These are phyloP conservation scores for Antigone vipio DNA, from an alignment of 2,113 vertebrate species.

Conservation along the genomic window DNA sequence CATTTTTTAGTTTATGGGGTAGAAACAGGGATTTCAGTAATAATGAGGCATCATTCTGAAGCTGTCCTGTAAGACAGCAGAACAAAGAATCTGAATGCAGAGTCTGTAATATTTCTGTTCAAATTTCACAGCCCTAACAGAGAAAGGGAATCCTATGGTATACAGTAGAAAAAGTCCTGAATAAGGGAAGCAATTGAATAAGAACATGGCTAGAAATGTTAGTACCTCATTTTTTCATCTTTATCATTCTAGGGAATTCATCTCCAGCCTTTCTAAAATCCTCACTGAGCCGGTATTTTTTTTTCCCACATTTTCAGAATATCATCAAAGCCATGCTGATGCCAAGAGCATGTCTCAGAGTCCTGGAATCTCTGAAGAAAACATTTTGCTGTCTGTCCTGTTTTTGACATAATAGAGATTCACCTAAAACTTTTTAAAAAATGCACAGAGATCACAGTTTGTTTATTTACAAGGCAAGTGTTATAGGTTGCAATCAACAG, in stretches of 20 bases:
- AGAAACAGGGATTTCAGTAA: background rate
- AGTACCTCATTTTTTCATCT: background rate
- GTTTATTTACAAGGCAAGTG: background rate
- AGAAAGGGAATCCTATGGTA: background rate
- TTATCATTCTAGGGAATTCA: background rate
- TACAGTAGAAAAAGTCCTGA: background rate
- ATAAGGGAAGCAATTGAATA: background rate
- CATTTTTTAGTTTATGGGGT: background rate
- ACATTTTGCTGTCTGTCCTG: background rate
- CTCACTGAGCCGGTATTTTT: background rate
- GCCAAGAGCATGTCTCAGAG: background rate
- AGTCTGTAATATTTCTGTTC: background rate
- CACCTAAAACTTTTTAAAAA: background rate
- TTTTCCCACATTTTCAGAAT: background rate
- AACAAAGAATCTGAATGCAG: background rate
- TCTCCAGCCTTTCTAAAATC: background rate
- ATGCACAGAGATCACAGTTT: background rate
- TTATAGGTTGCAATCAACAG: background rate
- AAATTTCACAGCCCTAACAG: background rate
- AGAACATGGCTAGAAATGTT: background rate
- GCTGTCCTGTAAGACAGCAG: background rate
- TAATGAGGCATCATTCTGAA: background rate
- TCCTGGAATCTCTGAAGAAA: background rate
- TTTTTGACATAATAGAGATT: background rate
- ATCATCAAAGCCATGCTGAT: background rate